Conservation (phyloP, 2,797 vertebrate species). For the Neosilurus hyrtlii region DNA sequence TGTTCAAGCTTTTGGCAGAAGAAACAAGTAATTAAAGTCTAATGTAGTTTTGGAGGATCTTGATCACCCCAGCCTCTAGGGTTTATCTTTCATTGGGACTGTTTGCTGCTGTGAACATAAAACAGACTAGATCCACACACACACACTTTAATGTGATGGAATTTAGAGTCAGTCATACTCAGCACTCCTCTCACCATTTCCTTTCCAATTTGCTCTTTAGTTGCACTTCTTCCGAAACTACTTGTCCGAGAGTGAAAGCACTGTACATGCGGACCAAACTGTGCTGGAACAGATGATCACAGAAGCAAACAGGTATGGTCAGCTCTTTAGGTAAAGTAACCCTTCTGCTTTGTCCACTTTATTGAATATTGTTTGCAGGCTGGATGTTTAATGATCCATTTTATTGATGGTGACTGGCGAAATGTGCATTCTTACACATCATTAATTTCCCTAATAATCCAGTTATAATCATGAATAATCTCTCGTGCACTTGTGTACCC, state of each 20-base stretch:
- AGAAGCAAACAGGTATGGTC: slow-evolving; percentile 81
- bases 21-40: background rate
- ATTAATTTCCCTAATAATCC: background rate
- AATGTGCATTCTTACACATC: background rate
- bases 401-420: background rate
- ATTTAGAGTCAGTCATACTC: background rate
- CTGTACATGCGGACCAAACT: slow-evolving; percentile 64
- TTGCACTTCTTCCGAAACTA: slow-evolving; percentile 86
- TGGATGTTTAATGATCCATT: background rate
- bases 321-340: background rate
- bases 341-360: background rate
- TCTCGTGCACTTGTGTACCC: background rate
- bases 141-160: background rate
- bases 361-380: background rate
- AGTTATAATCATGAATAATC: background rate
- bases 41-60: background rate
- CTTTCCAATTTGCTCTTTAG: slow-evolving; percentile 64
- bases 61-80: background rate
- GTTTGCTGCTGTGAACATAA: background rate
- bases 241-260: slow-evolving; percentile 70
- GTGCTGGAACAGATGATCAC: slow-evolving; percentile 76
- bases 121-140: background rate
- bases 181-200: background rate
- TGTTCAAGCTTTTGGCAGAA: background rate
- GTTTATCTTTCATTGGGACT: background rate